Conservation (phyloP, 2,113 vertebrate species). For the Pterocles gutturalis region DNA sequence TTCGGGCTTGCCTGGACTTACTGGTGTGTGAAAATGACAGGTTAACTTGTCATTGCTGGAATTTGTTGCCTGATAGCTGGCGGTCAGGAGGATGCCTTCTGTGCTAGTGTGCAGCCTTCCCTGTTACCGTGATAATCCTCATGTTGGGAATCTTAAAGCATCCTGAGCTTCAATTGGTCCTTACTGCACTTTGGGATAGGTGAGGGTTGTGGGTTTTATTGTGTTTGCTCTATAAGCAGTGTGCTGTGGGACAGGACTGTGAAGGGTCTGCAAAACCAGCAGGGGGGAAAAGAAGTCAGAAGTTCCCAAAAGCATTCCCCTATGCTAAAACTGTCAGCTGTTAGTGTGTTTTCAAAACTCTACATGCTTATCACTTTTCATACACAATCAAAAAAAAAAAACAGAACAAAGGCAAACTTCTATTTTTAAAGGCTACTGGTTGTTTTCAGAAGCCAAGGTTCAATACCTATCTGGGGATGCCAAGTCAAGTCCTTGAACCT, state of each 20-base stretch:
- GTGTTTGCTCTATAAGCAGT: not conserved
- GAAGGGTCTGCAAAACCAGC: not conserved
- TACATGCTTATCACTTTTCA: not conserved
- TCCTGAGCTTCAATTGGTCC: not conserved
- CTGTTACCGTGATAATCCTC: not conserved
- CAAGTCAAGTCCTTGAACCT: not conserved
- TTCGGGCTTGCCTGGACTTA: not conserved
- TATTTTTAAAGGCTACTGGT: not conserved
- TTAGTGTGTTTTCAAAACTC: not conserved
- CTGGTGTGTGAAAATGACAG: not conserved
- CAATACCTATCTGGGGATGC: not conserved
- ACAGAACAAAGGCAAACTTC: not conserved
- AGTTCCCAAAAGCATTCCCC: not conserved
- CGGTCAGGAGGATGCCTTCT: not conserved
- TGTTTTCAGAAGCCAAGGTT: conserved; percentile 13
- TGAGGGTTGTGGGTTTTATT: not conserved
- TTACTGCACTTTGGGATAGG: not conserved
- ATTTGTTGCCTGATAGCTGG: not conserved
- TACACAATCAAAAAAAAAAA: not conserved
- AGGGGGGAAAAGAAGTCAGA: not conserved
- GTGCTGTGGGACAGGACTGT: not conserved
- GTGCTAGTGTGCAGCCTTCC: not conserved
- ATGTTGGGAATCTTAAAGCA: not conserved
- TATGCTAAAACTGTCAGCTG: not conserved
- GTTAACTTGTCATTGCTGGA: not conserved